phyloP scores from a whole-genome alignment of 2,888 invertebrate genomes.

The Minunthozetes semirufus region DNA sequence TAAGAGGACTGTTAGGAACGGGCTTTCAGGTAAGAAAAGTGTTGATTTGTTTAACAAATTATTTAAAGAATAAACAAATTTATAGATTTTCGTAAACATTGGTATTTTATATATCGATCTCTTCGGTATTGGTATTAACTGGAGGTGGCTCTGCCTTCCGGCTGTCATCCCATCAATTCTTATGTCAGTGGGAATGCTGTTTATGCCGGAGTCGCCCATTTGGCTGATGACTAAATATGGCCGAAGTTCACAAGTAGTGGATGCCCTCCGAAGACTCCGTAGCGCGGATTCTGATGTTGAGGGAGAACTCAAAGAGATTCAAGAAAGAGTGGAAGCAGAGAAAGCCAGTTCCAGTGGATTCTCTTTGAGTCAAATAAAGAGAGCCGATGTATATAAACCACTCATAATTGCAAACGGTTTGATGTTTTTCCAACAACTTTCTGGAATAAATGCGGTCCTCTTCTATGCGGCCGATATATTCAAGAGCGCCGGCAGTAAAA shows the following conservation, averaged over 20 bases:
- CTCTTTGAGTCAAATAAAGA: slow-evolving; percentile 61
- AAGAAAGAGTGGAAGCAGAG: neutral
- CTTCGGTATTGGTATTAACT: slow-evolving; percentile 13
- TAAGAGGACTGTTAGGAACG: slow-evolving; percentile 48
- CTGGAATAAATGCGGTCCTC: slow-evolving; percentile 90
- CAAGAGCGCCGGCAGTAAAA: slow-evolving; percentile 10
- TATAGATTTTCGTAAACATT: neutral
- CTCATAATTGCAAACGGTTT: slow-evolving; percentile 73
- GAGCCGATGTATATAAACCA: slow-evolving; percentile 65
- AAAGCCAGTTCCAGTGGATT: neutral
- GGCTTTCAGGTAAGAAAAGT: slow-evolving; percentile 46
- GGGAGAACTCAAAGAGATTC: slow-evolving; percentile 23
- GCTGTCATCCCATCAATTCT: slow-evolving; percentile 14
- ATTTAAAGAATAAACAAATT: too few species aligned
- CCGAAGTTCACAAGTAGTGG: slow-evolving; percentile 62
- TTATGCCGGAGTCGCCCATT: slow-evolving; percentile 86
- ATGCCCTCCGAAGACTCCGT: slow-evolving; percentile 51
- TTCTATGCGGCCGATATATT: slow-evolving; percentile 74
- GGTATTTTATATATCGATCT: slow-evolving; percentile 19
- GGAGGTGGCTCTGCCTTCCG: slow-evolving; percentile 4
- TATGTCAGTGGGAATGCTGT: slow-evolving; percentile 38
- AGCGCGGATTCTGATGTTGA: slow-evolving; percentile 10
- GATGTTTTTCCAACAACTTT: slow-evolving; percentile 92
- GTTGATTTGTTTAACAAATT: neutral
- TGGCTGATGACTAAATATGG: slow-evolving; percentile 42